Evolutionary conservation across 2,888 invertebrate species (phyloP).

Genomic region (Unio delphinus): DNA sequence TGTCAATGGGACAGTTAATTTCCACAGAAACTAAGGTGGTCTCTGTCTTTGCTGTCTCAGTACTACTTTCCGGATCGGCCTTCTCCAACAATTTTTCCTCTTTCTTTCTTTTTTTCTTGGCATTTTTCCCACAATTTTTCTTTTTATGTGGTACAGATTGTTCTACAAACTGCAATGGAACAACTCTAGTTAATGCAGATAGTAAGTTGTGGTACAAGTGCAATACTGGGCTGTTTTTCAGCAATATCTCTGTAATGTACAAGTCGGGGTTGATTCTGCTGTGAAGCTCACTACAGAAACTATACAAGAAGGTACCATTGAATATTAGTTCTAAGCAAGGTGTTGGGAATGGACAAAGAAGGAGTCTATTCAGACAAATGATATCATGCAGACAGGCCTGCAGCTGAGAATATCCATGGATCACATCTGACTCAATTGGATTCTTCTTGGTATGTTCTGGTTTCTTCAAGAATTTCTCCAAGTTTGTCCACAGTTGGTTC

Average conservation of each 20-base stretch:
- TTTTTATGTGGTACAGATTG: background rate
- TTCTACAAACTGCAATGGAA: too few species aligned
- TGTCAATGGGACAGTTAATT: slow-evolving; percentile 20
- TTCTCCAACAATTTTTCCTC: background rate
- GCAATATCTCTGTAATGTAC: slow-evolving; percentile 48
- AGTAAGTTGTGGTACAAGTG: slow-evolving; percentile 3
- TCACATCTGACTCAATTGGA: slow-evolving; percentile 28
- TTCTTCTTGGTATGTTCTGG: slow-evolving; percentile 35
- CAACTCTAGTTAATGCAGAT: too few species aligned
- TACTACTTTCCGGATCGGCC: background rate
- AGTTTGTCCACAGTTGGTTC: slow-evolving; percentile 15
- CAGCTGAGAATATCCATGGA: slow-evolving; percentile 67
- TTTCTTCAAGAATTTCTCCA: slow-evolving; percentile 30
- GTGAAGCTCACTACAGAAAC: slow-evolving; percentile 51
- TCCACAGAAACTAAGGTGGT: background rate
- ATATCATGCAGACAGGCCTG: slow-evolving; percentile 62
- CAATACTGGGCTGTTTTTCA: slow-evolving; percentile 34
- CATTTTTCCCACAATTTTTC: slow-evolving; percentile 13
- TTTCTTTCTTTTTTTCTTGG: slow-evolving; percentile 13
- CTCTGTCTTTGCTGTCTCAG: background rate
- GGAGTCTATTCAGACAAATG: slow-evolving; percentile 62
- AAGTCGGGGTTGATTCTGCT: slow-evolving; percentile 42
- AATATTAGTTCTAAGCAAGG: slow-evolving; percentile 46
- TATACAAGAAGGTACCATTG: slow-evolving; percentile 64
- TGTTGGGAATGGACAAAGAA: slow-evolving; percentile 47